A percentile compares a stretch with the other conserved stretches of the same genome.
Conservation (phyloP, 2,113 vertebrate species). For the Cryptoleucopteryx plumbea region DNA sequence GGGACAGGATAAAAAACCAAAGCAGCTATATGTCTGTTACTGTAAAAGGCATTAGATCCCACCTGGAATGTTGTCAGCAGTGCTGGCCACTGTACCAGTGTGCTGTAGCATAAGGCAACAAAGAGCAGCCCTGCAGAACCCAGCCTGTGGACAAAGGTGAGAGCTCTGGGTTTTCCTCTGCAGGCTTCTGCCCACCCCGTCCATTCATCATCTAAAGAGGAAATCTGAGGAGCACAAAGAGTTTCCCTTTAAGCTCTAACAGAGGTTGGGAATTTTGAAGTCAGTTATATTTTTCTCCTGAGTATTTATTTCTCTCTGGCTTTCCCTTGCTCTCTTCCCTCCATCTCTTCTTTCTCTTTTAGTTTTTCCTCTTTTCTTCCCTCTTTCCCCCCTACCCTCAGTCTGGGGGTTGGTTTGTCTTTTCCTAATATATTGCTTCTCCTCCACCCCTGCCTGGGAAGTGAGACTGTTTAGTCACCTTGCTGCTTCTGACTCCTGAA, state of each 20-base stretch:
- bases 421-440: not conserved
- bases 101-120: not conserved
- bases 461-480: not conserved
- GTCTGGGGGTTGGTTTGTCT: not conserved
- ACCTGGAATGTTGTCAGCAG: not conserved
- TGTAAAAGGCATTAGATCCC: not conserved
- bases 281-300: not conserved
- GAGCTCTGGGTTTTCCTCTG: rapidly evolving
- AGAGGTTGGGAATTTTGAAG: not conserved
- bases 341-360: not conserved
- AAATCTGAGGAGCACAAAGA: not conserved
- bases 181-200: not conserved
- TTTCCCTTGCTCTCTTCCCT: not conserved
- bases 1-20: not conserved
- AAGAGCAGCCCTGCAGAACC: not conserved
- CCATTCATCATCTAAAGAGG: not conserved
- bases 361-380: not conserved
- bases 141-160: not conserved
- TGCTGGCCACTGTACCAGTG: not conserved
- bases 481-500: not conserved
- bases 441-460: not conserved
- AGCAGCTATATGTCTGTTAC: not conserved
- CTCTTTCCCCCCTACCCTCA: not conserved
- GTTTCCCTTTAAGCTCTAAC: not conserved
- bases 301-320: not conserved